phyloP scores from a whole-genome alignment of 2,113 vertebrate species.

The Zonotrichia leucophrys region DNA sequence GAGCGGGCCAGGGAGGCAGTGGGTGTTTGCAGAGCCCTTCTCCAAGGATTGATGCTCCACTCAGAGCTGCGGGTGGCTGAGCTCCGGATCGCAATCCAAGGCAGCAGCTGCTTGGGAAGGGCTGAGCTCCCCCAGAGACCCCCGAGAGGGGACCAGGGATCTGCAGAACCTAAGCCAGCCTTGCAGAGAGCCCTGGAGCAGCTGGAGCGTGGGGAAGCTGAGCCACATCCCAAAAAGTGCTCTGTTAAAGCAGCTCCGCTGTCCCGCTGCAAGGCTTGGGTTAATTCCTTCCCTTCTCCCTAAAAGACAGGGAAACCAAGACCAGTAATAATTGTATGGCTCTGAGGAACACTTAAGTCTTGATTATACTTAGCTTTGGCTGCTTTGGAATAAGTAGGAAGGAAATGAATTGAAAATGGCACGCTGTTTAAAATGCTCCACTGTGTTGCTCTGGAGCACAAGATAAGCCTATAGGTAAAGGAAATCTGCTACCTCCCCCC shows the following conservation, averaged over 20 bases:
- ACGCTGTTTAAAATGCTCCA: background rate
- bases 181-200: background rate
- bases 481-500: background rate
- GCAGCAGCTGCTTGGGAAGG: background rate
- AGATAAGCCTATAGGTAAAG: constrained; percentile 55
- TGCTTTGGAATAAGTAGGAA: constrained; percentile 53
- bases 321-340: constrained; percentile 18
- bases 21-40: background rate
- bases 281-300: background rate
- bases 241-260: background rate
- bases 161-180: background rate
- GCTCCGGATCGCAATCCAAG: background rate
- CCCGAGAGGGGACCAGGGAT: background rate
- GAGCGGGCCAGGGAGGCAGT: background rate
- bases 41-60: fast-evolving
- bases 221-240: background rate
- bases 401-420: constrained; percentile 43
- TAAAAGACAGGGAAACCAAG: background rate
- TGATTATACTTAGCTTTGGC: constrained; percentile 48
- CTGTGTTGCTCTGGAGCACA: constrained; percentile 33
- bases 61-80: background rate
- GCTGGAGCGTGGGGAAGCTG: background rate
- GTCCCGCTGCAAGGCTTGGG: background rate
- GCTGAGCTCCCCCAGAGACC: background rate
- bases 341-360: constrained; percentile 48